Conservation (phyloP, 2,113 vertebrate species). For the Phylloscopus trochilus region DNA sequence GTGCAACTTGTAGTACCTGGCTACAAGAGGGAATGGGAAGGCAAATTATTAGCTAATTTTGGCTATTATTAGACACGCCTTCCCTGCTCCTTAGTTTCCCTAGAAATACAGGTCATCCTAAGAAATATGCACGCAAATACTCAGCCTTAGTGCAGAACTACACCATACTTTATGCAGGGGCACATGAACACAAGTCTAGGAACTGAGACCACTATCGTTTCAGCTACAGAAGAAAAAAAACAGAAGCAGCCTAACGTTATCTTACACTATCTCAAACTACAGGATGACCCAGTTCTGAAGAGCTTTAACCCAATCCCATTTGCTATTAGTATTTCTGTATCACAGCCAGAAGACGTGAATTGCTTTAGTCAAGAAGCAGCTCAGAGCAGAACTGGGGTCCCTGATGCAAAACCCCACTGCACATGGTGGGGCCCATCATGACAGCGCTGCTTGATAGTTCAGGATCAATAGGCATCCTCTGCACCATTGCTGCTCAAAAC, state of each 20-base stretch:
- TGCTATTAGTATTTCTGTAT: not conserved
- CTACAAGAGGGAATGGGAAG: too few relatives aligned
- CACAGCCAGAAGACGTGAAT: rapidly evolving
- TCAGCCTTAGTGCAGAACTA: rapidly evolving
- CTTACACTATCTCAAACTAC: not conserved
- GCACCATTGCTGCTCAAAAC: not conserved
- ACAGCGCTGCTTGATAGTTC: not conserved
- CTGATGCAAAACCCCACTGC: rapidly evolving
- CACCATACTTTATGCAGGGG: not conserved
- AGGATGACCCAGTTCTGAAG: not conserved
- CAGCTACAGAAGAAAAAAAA: not conserved
- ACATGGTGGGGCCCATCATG: rapidly evolving
- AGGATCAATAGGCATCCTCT: not conserved
- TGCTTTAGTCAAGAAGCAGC: not conserved
- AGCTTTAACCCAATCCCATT: not conserved
- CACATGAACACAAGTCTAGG: rapidly evolving
- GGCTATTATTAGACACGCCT: not conserved
- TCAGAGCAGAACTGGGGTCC: not conserved
- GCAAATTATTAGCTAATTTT: too few relatives aligned
- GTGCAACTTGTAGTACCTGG: not conserved
- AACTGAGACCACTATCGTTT: not conserved
- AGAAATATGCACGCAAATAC: not conserved
- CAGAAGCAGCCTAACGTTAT: not conserved
- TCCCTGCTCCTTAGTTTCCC: not conserved
- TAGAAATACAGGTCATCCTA: not conserved